Evolutionary conservation across 2,888 invertebrate species (phyloP).

Genomic region (Meghimatium bilineatum): DNA sequence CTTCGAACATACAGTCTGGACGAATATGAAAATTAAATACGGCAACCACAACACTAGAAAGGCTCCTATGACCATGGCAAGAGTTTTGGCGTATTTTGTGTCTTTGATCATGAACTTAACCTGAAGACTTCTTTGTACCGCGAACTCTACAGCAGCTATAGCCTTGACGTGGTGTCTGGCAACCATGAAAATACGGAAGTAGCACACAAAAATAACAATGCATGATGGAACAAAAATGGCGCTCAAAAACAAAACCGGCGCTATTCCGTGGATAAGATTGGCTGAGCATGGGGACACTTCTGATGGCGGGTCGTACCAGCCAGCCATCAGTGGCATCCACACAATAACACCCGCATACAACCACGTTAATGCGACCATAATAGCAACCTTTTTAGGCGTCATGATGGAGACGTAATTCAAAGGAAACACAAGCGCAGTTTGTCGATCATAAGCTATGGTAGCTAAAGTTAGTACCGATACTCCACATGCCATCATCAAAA

Average conservation of each 20-base stretch:
- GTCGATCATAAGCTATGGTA: slow-evolving; percentile 82
- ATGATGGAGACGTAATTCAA: slow-evolving; percentile 82
- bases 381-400: slow-evolving; percentile 81
- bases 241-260: slow-evolving; percentile 80
- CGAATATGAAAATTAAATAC: slow-evolving; percentile 79
- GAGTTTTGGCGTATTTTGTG: slow-evolving; percentile 82
- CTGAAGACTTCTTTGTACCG: slow-evolving; percentile 76
- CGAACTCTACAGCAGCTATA: slow-evolving; percentile 82
- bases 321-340: slow-evolving; percentile 79
- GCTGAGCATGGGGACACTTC: slow-evolving; percentile 53
- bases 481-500: slow-evolving; percentile 81
- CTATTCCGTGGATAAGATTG: slow-evolving; percentile 78
- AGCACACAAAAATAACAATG: slow-evolving; percentile 81
- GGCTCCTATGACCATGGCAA: slow-evolving; percentile 82
- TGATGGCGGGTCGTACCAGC: slow-evolving; percentile 68
- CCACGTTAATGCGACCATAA: slow-evolving; percentile 82
- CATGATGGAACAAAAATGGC: slow-evolving; percentile 82
- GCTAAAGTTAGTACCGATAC: slow-evolving; percentile 82
- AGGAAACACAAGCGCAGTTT: slow-evolving; percentile 82
- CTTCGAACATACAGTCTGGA: slow-evolving; percentile 69
- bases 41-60: slow-evolving; percentile 82
- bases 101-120: slow-evolving; percentile 64
- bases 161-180: slow-evolving; percentile 83
- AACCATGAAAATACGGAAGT: slow-evolving; percentile 82
- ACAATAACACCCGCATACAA: slow-evolving; percentile 81